Percentiles rank a stretch among this genome's conserved stretches.
These are phyloP conservation scores for Eupsilia transversa DNA, from an alignment of 2,888 invertebrate species.

Conservation along the genomic window DNA sequence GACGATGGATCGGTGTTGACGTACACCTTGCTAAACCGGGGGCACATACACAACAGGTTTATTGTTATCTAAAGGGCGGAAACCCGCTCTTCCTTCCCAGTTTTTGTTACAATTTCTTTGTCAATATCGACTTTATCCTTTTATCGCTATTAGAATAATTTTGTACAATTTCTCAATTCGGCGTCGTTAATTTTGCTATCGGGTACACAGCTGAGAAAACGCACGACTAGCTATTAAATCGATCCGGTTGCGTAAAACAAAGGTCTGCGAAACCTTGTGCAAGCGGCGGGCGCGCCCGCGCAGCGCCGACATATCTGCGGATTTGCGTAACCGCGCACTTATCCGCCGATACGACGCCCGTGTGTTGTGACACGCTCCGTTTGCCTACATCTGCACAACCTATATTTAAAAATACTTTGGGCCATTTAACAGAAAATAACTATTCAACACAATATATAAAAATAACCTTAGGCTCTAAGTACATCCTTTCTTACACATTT, in stretches of 20 bases:
- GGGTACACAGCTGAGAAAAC: slow-evolving; percentile 87
- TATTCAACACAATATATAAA: slow-evolving; percentile 3
- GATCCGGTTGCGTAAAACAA: slow-evolving; percentile 91
- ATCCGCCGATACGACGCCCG: slow-evolving; percentile 87
- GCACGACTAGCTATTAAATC: slow-evolving; percentile 89
- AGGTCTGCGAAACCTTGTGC: slow-evolving; percentile 91
- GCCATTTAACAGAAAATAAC: slow-evolving; percentile 34
- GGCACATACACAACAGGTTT: slow-evolving; percentile 72
- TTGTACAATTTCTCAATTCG: slow-evolving; percentile 74
- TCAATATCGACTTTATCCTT: slow-evolving; percentile 54
- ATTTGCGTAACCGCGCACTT: slow-evolving; percentile 90
- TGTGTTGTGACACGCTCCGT: slow-evolving; percentile 88
- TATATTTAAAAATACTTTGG: slow-evolving; percentile 71
- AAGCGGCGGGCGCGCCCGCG: slow-evolving; percentile 89
- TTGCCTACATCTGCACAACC: slow-evolving; percentile 81
- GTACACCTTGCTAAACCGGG: slow-evolving; percentile 70
- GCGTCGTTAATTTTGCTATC: slow-evolving; percentile 76
- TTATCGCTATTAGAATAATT: slow-evolving; percentile 62
- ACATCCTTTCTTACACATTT: not conserved
- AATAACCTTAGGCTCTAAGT: not conserved
- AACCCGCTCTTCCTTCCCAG: slow-evolving; percentile 73
- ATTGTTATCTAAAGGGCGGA: slow-evolving; percentile 71
- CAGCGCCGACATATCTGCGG: slow-evolving; percentile 89
- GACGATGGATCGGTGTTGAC: slow-evolving; percentile 73
- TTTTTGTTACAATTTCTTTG: slow-evolving; percentile 68